Evolutionary conservation across 2,113 vertebrate genomes (phyloP), one percentile per base, ranked within the genome.

Genomic region (Actenoides hombroni): DNA sequence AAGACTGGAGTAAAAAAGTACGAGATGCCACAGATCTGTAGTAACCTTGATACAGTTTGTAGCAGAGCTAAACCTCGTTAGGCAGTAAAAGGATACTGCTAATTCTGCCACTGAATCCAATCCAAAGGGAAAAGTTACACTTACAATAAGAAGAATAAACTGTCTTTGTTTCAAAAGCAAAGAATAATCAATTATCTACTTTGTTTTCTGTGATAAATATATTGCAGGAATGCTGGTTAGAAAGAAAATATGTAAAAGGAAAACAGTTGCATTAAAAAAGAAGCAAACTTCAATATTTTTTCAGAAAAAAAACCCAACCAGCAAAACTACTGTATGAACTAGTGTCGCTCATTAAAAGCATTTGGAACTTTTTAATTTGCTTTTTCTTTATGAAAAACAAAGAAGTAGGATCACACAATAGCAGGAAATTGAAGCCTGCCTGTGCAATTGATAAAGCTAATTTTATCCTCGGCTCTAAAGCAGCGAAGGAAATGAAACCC

Each of bases 401-500:
- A 82, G 40, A 57, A 71, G 53, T 21, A 57, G 44, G 40, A 49
- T 76, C 65, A 53, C n/a, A 90, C 61, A 92, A 35, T 48, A 54
- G 53, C 67, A 90, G 74, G 81, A 92, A 90, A 95, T 92, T 76
- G 82, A 69, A 90, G 40, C 31, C 84, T 26, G 37, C 46, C 88
- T 59, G 51, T 79, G 46, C 37, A 88, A 64, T 35, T 76, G 81
- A 85, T 84, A 91, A 89, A 76, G 16, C 12, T 73, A 73, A 73
- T 95, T 92, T 84, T 61, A 69, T 80, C 74, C 37, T 95, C 86
- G 49, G 35, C 35, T 71, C 7, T 78, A 86, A 67, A n/a, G 13
- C 49, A 90, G 29, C 29, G 31, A 87, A 69, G 73, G 48, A 87
- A 90, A 89, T 84, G 3, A 89, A 87, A 60, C 12, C 31, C 21